These are phyloP conservation scores for Calephelis perditalis DNA, from an alignment of 2,888 invertebrate species.

Conservation along the genomic window DNA sequence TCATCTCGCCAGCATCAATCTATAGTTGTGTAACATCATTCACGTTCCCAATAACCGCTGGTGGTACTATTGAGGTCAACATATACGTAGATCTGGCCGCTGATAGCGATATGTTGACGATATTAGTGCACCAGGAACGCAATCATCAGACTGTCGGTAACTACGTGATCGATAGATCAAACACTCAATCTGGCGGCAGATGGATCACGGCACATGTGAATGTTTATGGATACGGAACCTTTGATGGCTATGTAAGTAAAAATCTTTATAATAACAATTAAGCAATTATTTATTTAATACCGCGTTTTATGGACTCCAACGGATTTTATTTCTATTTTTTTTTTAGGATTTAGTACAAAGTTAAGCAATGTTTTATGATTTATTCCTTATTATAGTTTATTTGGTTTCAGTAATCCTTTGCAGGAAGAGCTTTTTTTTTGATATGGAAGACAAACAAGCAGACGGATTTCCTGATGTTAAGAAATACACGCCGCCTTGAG, in stretches of 20 bases:
- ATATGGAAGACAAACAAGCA: no score
- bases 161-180: neutral
- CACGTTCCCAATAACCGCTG: neutral
- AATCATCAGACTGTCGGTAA: neutral
- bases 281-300: no score
- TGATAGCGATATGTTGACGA: neutral
- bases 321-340: no score
- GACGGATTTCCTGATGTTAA: no score
- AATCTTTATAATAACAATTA: no score
- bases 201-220: conserved; percentile 1
- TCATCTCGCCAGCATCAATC: neutral
- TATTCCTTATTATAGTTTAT: no score
- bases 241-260: neutral
- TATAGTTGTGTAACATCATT: neutral
- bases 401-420: no score
- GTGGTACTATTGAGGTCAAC: neutral
- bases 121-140: neutral
- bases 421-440: no score
- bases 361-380: no score
- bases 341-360: no score
- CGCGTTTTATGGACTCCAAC: no score
- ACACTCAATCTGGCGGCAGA: neutral
- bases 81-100: neutral
- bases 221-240: conserved; percentile 2
- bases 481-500: no score